Conservation (phyloP, 2,113 vertebrate species). For the Malaclemys terrapin region DNA sequence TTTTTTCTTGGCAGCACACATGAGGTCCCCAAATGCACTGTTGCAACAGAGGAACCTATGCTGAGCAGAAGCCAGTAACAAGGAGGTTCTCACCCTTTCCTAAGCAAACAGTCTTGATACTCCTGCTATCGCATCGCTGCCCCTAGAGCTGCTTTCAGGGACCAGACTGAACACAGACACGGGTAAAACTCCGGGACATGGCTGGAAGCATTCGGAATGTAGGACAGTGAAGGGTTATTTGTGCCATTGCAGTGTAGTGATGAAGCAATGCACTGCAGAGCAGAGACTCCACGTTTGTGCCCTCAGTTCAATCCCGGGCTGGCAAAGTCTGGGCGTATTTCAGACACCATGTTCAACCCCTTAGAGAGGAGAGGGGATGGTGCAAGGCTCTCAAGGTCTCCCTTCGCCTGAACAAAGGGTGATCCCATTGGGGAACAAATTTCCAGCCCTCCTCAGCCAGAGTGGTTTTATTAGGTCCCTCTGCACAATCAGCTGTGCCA, state of each 20-base stretch:
- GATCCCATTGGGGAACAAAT: not conserved
- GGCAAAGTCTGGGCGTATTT: not conserved
- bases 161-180: not conserved
- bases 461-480: not conserved
- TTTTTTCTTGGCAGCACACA: constrained; percentile 51
- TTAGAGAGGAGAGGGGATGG: not conserved
- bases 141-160: not conserved
- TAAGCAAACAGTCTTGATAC: constrained; percentile 5
- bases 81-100: constrained; percentile 21
- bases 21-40: constrained; percentile 6
- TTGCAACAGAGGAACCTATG: constrained; percentile 38
- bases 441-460: not conserved
- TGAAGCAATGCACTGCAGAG: not conserved
- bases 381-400: not conserved
- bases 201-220: not conserved
- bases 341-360: not conserved
- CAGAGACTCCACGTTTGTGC: too few relatives aligned
- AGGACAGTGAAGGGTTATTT: not conserved
- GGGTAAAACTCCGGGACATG: not conserved
- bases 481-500: not conserved
- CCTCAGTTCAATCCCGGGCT: not conserved
- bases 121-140: not conserved
- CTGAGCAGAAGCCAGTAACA: not conserved
- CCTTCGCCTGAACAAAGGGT: not conserved
- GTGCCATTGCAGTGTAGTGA: not conserved